phyloP scores from a whole-genome alignment of 2,888 invertebrate species.

The Leistus spinibarbis region DNA sequence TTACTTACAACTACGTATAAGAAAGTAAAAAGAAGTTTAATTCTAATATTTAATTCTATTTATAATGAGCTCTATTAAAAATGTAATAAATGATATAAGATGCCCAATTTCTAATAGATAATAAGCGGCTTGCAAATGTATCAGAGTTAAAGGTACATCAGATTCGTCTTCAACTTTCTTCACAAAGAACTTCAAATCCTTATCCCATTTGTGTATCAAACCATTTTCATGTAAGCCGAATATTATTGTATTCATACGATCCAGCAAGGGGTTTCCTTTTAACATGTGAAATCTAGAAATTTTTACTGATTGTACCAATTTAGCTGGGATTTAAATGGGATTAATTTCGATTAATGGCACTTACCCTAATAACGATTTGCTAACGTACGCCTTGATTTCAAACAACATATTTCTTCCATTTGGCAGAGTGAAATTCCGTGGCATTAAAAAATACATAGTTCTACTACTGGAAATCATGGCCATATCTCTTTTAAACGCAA shows the following conservation, averaged over 20 bases:
- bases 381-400: background rate
- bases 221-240: background rate
- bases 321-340: too few species aligned
- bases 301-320: too few species aligned
- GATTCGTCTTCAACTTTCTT: background rate
- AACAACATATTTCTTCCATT: slow-evolving; percentile 13
- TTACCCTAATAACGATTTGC: slow-evolving; percentile 2
- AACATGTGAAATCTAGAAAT: background rate
- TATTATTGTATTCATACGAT: slow-evolving; percentile 14
- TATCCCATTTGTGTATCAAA: background rate
- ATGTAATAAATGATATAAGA: background rate
- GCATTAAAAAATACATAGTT: slow-evolving; percentile 15
- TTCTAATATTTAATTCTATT: background rate
- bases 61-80: slow-evolving; percentile 1
- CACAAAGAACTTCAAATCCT: background rate
- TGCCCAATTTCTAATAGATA: background rate
- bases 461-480: slow-evolving; percentile 13
- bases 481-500: slow-evolving; percentile 12
- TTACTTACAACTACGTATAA: too few species aligned
- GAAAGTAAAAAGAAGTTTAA: background rate
- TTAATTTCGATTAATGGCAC: too few species aligned
- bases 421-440: background rate
- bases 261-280: background rate
- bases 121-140: slow-evolving; percentile 1
- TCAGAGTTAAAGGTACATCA: background rate